Evolutionary conservation across 2,888 invertebrate genomes (phyloP), one percentile per base, ranked within the genome.

Genomic region (Limnephilus auricula): DNA sequence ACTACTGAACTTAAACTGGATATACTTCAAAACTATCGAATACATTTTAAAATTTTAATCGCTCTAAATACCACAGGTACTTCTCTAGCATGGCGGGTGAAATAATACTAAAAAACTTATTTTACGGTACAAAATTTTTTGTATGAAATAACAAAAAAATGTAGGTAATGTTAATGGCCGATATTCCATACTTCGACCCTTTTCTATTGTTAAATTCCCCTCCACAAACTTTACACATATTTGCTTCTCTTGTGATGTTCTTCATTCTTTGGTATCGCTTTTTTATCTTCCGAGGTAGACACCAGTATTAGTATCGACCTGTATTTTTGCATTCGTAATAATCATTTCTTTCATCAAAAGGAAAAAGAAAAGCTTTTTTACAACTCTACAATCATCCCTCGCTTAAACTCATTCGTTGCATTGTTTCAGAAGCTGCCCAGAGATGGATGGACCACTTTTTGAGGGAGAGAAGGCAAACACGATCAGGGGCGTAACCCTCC

Each of bases 401-500:
- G 85, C 31, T 65, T 65, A 90, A 90, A 90, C 80, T 83, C 65
- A 45, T 65, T 87, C 84, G 84, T 79, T 89, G 92, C 90, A 90
- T 92, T 92, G 92, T 92, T 92, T 91, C 90, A 92, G 92, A 91
- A 45, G 90, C 92, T 88, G 92, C 88, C 88, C 65, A 90, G 89
- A 92, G 93, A 93, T 90, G 93, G 88, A 93, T 93, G 92, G 90
- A 90, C 89, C 92, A 92, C 91, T 92, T 90, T 65, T 31, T 85
- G 84, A 79, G 90, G 82, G 88, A 40, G 87, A 13, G 34, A 65
- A 86, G 65, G 65, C 45, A 90, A 80, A 90, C 85, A 89, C 83
- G 79, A 45, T 31, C 89, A 30, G 79, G 45, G 89, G 45, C 50
- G 45, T 80, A n/a, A 82, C 45, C 32, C 32, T 45, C 89, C 87